Evolutionary conservation across 2,888 invertebrate genomes (phyloP), one percentile per base, ranked within the genome.

Genomic region (Cerastis leucographa): DNA sequence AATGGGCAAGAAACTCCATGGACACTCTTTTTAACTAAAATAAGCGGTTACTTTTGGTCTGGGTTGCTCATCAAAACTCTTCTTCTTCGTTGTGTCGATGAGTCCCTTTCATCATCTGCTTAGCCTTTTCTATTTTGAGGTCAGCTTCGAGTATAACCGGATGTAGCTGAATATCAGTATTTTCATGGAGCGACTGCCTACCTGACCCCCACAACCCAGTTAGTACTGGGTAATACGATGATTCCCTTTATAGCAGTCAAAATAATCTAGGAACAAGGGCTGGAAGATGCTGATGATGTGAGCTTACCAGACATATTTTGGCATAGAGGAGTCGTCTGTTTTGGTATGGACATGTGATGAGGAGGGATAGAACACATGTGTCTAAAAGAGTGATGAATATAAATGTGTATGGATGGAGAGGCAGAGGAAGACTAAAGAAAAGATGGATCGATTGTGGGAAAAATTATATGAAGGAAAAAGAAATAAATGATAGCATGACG

Each of bases 191-290:
- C 22, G 11, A 22, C 22, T 51, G 0, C 22, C 8, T 51, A 51
- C 9, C 22, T 51, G 22, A 51, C 11, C 4, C 4, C 11, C 51
- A 51, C 4, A 22, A 51, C 22, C 2, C 22, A n/a, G 22, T 22
- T n/a, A 51, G 3, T 51, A 51, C 22, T 22, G 22, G 51, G n/a
- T 54, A 54, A n/a, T n/a, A 54, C 25, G 51, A 51, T 51, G 9
- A 54, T 54, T 59, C 3, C 29, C 40, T 40, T 62, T 62, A 40
- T 62, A 14, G 7, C 7, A 8, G 7, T 7, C n/a, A n/a, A 42
- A 22, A 42, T 2, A 7, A 40, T n/a, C 12, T 3, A 0, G 35
- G 22, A 0, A 22, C 22, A 11, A 40, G 40, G 0, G 14, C n/a
- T 9, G 1, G 22, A 40, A n/a, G 12, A n/a, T 40, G 14, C n/a